Evolutionary conservation across 35 echinoderm and acorn worm species (phyloP).

Genomic region (Holothuria glaberrima): DNA sequence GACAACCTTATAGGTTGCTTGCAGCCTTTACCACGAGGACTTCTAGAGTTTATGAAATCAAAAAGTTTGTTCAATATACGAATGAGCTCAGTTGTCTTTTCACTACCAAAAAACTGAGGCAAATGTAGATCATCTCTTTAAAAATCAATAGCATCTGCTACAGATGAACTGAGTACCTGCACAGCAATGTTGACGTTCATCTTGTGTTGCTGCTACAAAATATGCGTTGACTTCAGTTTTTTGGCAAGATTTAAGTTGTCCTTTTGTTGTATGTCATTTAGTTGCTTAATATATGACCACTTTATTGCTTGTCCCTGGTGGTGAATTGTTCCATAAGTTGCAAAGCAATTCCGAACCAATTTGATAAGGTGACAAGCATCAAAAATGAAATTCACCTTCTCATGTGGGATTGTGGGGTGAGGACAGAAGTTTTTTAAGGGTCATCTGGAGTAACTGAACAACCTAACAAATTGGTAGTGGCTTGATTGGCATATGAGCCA

Average conservation of each 20-base stretch:
- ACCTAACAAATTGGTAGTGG: too few species aligned
- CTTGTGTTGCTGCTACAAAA: conserved; percentile 72
- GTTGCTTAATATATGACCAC: conserved; percentile 66
- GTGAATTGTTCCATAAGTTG: conserved; percentile 42
- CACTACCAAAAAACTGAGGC: conserved; percentile 66
- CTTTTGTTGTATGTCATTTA: conserved; percentile 58
- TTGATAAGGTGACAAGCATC: too few species aligned
- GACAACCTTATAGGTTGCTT: conserved; percentile 55
- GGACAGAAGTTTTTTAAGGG: conserved; percentile 49
- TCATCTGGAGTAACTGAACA: not conserved
- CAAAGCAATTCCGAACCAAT: too few species aligned
- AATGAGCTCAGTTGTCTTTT: conserved; percentile 67
- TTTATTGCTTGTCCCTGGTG: conserved; percentile 43
- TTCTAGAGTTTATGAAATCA: conserved; percentile 73
- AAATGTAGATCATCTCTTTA: conserved; percentile 48
- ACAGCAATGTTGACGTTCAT: conserved; percentile 79
- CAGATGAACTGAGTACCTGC: conserved; percentile 60
- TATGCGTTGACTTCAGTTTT: conserved; percentile 67
- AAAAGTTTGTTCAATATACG: conserved; percentile 68
- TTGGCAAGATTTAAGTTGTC: conserved; percentile 69
- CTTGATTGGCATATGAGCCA: conserved; percentile 72
- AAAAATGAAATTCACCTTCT: conserved; percentile 69
- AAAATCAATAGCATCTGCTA: conserved; percentile 82
- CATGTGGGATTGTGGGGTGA: conserved; percentile 53
- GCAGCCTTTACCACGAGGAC: conserved; percentile 37